phyloP scores from a whole-genome alignment of 2,888 invertebrate genomes.

The Epinotia brunnichana region DNA sequence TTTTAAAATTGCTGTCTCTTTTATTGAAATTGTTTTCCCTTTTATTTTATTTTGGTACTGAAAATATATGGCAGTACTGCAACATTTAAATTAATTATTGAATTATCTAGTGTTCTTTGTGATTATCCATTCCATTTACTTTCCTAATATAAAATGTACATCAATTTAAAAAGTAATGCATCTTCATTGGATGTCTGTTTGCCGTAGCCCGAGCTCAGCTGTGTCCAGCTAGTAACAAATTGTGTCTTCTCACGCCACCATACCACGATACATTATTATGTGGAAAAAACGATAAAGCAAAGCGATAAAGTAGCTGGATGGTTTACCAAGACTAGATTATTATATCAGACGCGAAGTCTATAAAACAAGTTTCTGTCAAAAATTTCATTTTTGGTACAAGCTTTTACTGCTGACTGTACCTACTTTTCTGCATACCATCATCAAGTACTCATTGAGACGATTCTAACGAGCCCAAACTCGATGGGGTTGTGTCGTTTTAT shows the following conservation, averaged over 20 bases:
- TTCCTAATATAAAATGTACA: conserved; percentile 46
- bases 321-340: conserved; percentile 38
- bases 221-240: conserved; percentile 69
- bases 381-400: too few relatives aligned
- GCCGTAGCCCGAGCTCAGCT: conserved; percentile 51
- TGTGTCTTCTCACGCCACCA: conserved; percentile 69
- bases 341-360: conserved; percentile 2
- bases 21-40: too few relatives aligned
- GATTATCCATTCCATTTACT: conserved; percentile 1
- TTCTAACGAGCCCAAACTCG: too few relatives aligned
- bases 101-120: background rate
- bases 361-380: too few relatives aligned
- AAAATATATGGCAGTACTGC: background rate
- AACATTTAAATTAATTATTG: background rate
- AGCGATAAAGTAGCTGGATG: conserved; percentile 41
- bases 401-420: too few relatives aligned
- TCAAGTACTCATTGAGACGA: too few relatives aligned
- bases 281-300: conserved; percentile 61
- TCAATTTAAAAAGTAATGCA: conserved; percentile 64
- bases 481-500: too few relatives aligned
- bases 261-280: conserved; percentile 56
- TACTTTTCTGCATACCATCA: too few relatives aligned
- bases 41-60: too few relatives aligned
- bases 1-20: too few relatives aligned
- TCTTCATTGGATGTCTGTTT: conserved; percentile 67